A percentile compares a stretch with the other conserved stretches of the same genome.
phyloP scores from a whole-genome alignment of 1,140 invertebrate species.

The Dreissena polymorpha region DNA sequence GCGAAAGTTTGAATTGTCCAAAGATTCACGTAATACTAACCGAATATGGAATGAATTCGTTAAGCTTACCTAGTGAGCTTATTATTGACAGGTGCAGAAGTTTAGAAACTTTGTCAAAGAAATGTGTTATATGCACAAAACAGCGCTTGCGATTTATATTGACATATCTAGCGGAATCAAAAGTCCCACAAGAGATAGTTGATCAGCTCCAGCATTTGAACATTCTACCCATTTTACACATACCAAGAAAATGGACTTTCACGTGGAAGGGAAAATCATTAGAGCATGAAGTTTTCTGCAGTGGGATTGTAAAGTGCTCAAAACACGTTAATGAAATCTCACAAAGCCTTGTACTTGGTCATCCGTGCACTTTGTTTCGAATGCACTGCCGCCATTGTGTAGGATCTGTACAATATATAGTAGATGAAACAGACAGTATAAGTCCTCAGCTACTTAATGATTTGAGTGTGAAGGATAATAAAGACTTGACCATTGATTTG shows the following conservation, averaged over 20 bases:
- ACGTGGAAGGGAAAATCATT: conserved; percentile 12
- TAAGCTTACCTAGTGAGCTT: conserved; percentile 40
- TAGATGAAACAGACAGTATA: neutral
- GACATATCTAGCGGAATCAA: conserved; percentile 26
- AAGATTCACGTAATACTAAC: conserved; percentile 17
- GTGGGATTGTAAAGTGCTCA: too few species aligned
- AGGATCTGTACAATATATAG: neutral
- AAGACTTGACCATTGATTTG: neutral
- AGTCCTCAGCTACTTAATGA: neutral
- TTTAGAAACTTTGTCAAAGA: conserved; percentile 22
- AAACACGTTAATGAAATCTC: neutral
- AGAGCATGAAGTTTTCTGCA: too few species aligned
- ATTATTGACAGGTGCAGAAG: conserved; percentile 56
- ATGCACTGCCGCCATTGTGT: neutral
- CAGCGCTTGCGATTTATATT: conserved; percentile 28
- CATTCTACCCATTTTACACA: neutral
- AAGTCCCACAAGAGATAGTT: neutral
- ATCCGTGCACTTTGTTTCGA: neutral
- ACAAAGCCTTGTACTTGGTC: neutral
- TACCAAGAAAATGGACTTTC: conserved; percentile 28
- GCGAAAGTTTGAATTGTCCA: conserved; percentile 13
- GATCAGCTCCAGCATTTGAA: neutral
- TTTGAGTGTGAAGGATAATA: neutral
- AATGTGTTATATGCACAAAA: conserved; percentile 16
- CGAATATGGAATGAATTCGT: conserved; percentile 54